A percentile compares a stretch with the other conserved stretches of the same genome.
These are phyloP conservation scores for Oncopodura yosiiana DNA, from an alignment of 1,140 invertebrate species.

Conservation along the genomic window DNA sequence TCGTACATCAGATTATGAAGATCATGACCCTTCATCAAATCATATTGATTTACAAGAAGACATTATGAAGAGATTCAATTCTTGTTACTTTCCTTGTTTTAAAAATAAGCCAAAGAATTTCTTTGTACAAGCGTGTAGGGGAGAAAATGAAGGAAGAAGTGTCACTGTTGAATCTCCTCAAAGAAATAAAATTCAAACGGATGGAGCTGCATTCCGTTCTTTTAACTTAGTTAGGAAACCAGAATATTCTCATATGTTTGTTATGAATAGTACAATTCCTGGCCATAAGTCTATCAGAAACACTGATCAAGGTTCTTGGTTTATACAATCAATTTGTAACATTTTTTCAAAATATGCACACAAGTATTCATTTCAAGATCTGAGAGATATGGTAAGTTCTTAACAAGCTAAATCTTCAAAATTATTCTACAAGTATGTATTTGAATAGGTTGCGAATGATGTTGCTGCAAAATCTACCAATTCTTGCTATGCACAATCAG, in stretches of 20 bases:
- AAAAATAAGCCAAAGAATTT: slow-evolving; percentile 7
- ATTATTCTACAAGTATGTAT: too few relatives aligned
- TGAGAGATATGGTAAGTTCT: too few relatives aligned
- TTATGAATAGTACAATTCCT: background rate
- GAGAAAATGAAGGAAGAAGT: background rate
- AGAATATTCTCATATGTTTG: background rate
- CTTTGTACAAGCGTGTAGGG: slow-evolving; percentile 9
- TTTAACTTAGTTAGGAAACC: background rate
- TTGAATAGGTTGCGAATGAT: too few relatives aligned
- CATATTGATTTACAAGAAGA: slow-evolving; percentile 4
- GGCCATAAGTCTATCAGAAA: slow-evolving; percentile 1
- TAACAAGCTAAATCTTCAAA: too few relatives aligned
- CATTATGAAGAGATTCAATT: slow-evolving; percentile 9
- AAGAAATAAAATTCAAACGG: background rate
- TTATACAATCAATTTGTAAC: slow-evolving; percentile 1
- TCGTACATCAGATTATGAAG: slow-evolving; percentile 6
- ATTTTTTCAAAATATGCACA: background rate
- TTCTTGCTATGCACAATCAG: too few relatives aligned
- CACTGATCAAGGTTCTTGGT: background rate
- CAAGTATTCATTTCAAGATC: background rate
- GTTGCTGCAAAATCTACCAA: too few relatives aligned
- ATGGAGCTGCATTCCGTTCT: background rate
- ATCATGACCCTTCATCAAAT: background rate
- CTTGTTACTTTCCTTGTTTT: slow-evolving; percentile 2
- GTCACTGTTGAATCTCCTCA: background rate